A percentile compares a stretch with the other conserved stretches of the same genome.
These are phyloP conservation scores for Catocala nupta DNA, from an alignment of 2,888 invertebrate species.

Conservation along the genomic window DNA sequence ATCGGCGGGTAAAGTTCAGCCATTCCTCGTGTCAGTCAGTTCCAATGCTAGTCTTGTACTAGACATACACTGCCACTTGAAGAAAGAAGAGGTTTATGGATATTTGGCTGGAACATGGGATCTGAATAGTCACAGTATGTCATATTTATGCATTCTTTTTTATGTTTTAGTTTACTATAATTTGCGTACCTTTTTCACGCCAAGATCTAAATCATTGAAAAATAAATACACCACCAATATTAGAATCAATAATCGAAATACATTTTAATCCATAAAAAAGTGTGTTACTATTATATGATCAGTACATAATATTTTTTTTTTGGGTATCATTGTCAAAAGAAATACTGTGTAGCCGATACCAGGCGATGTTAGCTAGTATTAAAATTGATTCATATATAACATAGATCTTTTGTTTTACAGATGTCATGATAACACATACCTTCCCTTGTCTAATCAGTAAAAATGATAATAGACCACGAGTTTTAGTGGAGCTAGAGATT, in stretches of 20 bases:
- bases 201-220: no score
- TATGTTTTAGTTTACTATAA: neutral
- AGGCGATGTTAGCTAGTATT: no score
- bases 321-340: no score
- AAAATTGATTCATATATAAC: neutral
- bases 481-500: conserved; percentile 93
- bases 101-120: conserved; percentile 98
- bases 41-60: conserved; percentile 95
- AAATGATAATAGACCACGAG: conserved; percentile 92
- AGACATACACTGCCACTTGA: conserved; percentile 97
- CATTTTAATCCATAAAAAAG: no score
- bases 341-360: no score
- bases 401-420: conserved; percentile 79
- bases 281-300: no score
- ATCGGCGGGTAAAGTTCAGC: conserved; percentile 95
- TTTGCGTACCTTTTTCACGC: no score
- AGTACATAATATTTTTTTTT: no score
- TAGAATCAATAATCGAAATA: no score
- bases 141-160: neutral
- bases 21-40: conserved; percentile 95
- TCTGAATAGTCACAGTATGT: conserved; percentile 96
- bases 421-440: conserved; percentile 94
- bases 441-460: conserved; percentile 95
- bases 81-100: conserved; percentile 98
- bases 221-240: no score